Conservation (phyloP, 1,140 invertebrate species). For the Anastrepha ludens region DNA sequence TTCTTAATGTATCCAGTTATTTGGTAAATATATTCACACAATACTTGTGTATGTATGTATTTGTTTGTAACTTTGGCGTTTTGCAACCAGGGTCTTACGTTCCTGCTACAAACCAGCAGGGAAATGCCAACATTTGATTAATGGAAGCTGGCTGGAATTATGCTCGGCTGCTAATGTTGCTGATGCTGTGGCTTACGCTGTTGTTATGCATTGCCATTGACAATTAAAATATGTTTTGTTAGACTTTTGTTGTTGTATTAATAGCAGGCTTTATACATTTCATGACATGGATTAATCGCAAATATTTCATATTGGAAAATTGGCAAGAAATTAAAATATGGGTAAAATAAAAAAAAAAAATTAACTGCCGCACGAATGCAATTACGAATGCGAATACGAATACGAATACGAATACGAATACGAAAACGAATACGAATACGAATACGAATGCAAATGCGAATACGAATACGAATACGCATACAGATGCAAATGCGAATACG, state of each 20-base stretch:
- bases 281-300: no score
- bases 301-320: no score
- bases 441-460: no score
- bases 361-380: no score
- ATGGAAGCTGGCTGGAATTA: background rate
- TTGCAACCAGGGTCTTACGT: background rate
- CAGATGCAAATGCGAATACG: no score
- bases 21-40: background rate
- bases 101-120: background rate
- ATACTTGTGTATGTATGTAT: background rate
- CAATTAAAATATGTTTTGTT: background rate
- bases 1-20: conserved; percentile 11
- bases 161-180: background rate
- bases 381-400: no score
- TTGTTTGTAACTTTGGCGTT: background rate
- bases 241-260: background rate
- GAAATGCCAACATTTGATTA: conserved; percentile 24
- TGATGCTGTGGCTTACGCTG: background rate
- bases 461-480: no score
- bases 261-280: background rate
- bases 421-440: no score
- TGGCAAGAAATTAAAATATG: no score
- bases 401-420: no score
- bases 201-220: background rate
- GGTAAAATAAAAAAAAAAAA: no score